Evolutionary conservation across 2,888 invertebrate genomes (phyloP), one percentile per base, ranked within the genome.

Genomic region (Netelia virgata): DNA sequence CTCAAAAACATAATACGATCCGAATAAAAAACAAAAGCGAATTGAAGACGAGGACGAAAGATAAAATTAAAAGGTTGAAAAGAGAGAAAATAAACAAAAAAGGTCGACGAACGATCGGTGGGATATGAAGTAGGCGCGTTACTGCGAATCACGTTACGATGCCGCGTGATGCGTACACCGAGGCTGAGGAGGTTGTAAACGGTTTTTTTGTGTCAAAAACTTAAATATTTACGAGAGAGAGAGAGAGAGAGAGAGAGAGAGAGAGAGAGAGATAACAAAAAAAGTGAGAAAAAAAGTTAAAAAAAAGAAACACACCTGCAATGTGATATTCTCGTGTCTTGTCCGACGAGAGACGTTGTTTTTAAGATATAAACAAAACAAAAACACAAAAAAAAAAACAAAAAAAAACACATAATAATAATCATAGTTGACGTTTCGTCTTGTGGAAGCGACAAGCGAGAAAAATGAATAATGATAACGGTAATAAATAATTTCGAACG

Each of bases 291-390:
- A 47, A 47, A 47, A 14, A 47, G 47, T 47, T 11, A 11, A 86
- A 89, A 75, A 76, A 80, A 86, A 78, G 79, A 82, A 85, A 90
- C 89, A 92, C 91, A 91, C 90, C 91, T 89, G 91, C 91, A 91
- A 92, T 93, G 92, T 93, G 92, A 93, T 93, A 93, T 92, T 92
- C 92, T 93, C 92, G 92, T 93, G 92, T 93, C 92, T 93, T 93
- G 92, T 93, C 91, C 88, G 90, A 92, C 92, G 91, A 91, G 92
- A 92, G 92, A 92, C 91, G 91, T 92, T 92, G 91, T 92, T 91
- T 88, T 78, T 91, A 90, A 84, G 74, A 75, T 84, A 82, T 81
- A 86, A 79, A 20, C 11, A 69, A 87, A 82, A 28, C 3, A 3
- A 28, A 28, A 23, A 23, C 1, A 23, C 23, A 28, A 28, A 28